Conservation (phyloP, 2,113 vertebrate genomes). For the Malurus melanocephalus region DNA sequence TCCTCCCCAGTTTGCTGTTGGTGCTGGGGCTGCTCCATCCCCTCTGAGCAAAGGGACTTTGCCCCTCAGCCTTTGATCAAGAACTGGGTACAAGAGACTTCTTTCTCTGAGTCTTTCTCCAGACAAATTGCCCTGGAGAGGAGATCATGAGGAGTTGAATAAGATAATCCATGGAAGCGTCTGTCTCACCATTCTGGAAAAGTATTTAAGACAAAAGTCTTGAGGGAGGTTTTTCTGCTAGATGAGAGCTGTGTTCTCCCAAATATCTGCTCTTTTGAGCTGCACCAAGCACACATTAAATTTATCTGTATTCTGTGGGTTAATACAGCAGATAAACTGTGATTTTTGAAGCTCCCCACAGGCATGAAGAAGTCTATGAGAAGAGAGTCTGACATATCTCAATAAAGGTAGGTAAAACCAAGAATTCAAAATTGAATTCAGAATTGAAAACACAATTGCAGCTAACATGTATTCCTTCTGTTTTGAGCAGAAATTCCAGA, state of each 20-base stretch:
- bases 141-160: not conserved
- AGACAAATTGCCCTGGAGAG: not conserved
- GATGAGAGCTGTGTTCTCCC: not conserved
- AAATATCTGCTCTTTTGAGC: not conserved
- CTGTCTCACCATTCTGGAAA: not conserved
- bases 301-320: not conserved
- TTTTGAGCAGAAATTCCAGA: not conserved
- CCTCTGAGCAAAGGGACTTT: not conserved
- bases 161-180: not conserved
- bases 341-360: not conserved
- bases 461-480: not conserved
- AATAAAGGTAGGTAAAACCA: not conserved
- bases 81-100: not conserved
- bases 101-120: not conserved
- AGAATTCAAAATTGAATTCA: not conserved
- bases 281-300: not conserved
- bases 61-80: not conserved
- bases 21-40: not conserved
- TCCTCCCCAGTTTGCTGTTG: fast-evolving
- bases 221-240: not conserved
- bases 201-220: not conserved
- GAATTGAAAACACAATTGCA: not conserved
- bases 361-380: not conserved
- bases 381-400: not conserved
- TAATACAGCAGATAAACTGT: not conserved